Conservation (phyloP, 2,797 vertebrate genomes). For the Eremophila alpestris region DNA sequence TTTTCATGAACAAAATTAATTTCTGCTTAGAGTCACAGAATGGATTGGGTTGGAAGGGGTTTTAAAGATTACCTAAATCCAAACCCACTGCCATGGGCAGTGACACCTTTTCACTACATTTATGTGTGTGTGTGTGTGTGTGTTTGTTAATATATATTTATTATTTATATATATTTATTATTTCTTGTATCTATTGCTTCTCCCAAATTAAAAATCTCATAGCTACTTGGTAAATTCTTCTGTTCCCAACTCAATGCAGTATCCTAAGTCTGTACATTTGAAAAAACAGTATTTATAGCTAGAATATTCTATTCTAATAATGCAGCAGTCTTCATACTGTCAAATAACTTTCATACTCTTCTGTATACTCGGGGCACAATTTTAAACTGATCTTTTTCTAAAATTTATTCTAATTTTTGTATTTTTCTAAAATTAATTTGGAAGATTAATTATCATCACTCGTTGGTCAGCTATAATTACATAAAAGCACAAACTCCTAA, state of each 20-base stretch:
- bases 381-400: background rate
- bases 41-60: background rate
- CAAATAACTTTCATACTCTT: background rate
- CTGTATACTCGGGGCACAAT: too few species aligned
- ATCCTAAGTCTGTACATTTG: background rate
- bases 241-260: background rate
- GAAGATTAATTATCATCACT: background rate
- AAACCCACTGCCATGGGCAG: background rate
- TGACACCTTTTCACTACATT: background rate
- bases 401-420: background rate
- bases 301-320: slow-evolving; percentile 81
- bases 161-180: too few species aligned
- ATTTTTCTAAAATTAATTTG: background rate
- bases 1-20: background rate
- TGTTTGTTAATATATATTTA: background rate
- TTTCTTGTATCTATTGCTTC: background rate
- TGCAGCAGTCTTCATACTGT: slow-evolving; percentile 66
- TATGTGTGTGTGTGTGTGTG: too few species aligned
- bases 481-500: background rate
- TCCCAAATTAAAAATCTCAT: background rate
- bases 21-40: background rate
- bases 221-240: background rate
- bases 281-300: slow-evolving; percentile 61
- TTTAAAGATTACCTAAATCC: background rate
- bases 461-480: background rate